Evolutionary conservation across 2,888 invertebrate species (phyloP), one percentile per base, ranked within the genome.

Genomic region (Leptopterna dolabrata): DNA sequence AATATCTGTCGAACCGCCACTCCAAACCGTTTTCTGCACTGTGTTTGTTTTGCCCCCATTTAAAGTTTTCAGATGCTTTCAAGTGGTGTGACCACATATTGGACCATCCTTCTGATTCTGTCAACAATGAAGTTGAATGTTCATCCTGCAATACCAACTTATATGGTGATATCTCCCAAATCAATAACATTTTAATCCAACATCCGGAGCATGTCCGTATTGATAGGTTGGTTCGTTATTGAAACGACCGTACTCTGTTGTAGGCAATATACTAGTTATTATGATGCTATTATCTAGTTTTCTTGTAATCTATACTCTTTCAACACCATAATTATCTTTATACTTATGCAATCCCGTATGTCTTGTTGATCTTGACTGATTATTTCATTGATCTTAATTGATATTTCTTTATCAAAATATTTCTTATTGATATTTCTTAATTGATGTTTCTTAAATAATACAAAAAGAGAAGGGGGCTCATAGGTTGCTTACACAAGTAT

Each of bases 51-150:
- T 78, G 78, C 14, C 78, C 78, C 14, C 24, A 24, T 6, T 0
- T 13, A 43, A 2, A 13, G 3, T 27, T 78, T 14, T 11, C 14
- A 11, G 78, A 81, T 29, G 27, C 45, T n/a, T 81, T 81, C 19
- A 19, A 24, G 16, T 81, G 81, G 81, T 29, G 6, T 27, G 81
- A 81, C 30, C 81, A 81, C 30, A 29, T 55, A 13, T 30, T 11
- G 4, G 30, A 3, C 16, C 81, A 81, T 19, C 30, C 51, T 45
- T 27, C 81, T 0, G 19, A 14, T 29, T 30, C 51, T 14, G 16
- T 14, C 6, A 51, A 55, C 14, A 81, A 81, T 16, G 81, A 81
- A 81, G 55, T 81, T 13, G 29, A 81, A 29, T 81, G 81, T 19
- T 55, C 55, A 0, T 24, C n/a, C 24, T 81, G 81, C 36, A 55